phyloP scores from a whole-genome alignment of 2,797 vertebrate species.

The Borostomias antarcticus region DNA sequence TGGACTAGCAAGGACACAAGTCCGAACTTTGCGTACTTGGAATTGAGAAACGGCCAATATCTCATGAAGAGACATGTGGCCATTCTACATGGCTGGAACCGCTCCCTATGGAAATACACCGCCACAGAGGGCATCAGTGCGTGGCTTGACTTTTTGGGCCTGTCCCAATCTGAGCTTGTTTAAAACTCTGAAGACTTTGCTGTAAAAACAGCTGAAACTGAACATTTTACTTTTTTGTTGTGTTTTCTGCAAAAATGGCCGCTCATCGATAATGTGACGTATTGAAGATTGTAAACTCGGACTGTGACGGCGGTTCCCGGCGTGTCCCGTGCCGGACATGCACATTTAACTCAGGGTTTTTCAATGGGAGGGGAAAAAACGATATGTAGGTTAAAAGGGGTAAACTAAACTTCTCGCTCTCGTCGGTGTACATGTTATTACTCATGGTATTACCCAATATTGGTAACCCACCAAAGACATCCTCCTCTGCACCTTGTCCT shows the following conservation, averaged over 20 bases:
- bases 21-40: no score
- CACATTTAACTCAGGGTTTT: constrained; percentile 91
- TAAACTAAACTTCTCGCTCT: constrained; percentile 33
- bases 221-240: constrained; percentile 41
- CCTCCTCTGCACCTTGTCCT: constrained; percentile 52
- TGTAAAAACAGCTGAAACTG: constrained; percentile 32
- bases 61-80: constrained; percentile 30
- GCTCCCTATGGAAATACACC: neutral
- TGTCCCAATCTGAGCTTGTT: constrained; percentile 20
- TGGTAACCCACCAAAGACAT: constrained; percentile 62
- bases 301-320: constrained; percentile 64
- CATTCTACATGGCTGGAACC: constrained; percentile 40
- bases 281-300: constrained; percentile 70
- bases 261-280: constrained; percentile 46
- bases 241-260: constrained; percentile 39
- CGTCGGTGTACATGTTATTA: constrained; percentile 28
- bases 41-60: constrained; percentile 17
- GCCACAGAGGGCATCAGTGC: constrained; percentile 23
- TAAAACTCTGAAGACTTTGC: constrained; percentile 38
- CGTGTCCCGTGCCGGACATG: constrained; percentile 72
- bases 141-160: constrained; percentile 23
- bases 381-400: constrained; percentile 32
- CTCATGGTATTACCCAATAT: constrained; percentile 31
- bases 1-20: no score
- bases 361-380: constrained; percentile 57